Conservation (phyloP, 2,888 invertebrate species). For the Protophormia terraenovae region DNA sequence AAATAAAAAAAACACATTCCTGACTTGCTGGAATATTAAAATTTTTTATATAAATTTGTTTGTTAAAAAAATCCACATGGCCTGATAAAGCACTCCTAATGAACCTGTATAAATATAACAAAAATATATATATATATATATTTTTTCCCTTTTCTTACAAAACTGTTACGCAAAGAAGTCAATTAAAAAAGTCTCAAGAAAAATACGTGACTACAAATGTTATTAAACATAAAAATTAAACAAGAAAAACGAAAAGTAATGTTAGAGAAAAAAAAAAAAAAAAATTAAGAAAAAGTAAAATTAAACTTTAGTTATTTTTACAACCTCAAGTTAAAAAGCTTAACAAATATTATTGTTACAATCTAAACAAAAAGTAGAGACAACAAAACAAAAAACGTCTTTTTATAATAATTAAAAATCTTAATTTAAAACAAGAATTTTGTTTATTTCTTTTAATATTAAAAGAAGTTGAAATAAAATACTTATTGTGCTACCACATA, state of each 20-base stretch:
- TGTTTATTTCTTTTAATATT: conserved; percentile 49
- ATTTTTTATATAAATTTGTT: conserved; percentile 20
- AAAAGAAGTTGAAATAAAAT: not conserved
- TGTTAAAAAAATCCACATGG: not conserved
- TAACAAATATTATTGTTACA: conserved; percentile 73
- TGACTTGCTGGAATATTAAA: conserved; percentile 40
- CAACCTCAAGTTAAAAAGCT: conserved; percentile 64
- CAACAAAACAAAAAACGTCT: not conserved
- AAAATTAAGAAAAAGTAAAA: not conserved
- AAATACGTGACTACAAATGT: conserved; percentile 77
- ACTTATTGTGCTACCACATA: not conserved
- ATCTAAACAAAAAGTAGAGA: conserved; percentile 56
- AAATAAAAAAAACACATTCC: conserved; percentile 26
- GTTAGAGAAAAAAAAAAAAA: not conserved
- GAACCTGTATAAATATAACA: conserved; percentile 67
- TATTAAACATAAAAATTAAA: conserved; percentile 55
- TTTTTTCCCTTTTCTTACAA: conserved; percentile 49
- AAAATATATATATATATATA: conserved; percentile 64
- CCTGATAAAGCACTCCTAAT: conserved; percentile 69
- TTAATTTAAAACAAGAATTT: conserved; percentile 32
- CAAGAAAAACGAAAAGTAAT: conserved; percentile 54
- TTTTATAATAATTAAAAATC: conserved; percentile 55
- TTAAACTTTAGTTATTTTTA: conserved; percentile 58
- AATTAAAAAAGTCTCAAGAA: conserved; percentile 78
- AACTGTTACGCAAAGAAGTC: conserved; percentile 72